Conservation (phyloP, 2,888 invertebrate genomes). For the Amphipoea lucens region DNA sequence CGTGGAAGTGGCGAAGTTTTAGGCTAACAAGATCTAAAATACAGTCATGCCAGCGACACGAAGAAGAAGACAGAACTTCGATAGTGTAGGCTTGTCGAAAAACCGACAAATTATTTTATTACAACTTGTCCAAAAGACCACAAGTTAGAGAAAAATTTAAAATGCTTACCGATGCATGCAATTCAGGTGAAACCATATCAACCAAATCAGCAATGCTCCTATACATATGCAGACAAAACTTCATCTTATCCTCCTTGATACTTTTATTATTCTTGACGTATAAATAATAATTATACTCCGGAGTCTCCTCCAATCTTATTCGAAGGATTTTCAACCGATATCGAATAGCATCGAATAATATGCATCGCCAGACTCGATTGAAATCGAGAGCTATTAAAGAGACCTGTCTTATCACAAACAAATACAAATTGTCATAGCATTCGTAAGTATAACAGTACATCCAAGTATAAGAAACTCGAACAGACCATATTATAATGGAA, state of each 20-base stretch:
- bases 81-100: background rate
- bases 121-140: background rate
- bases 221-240: constrained; percentile 78
- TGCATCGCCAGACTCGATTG: constrained; percentile 83
- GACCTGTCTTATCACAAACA: constrained; percentile 75
- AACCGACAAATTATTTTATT: background rate
- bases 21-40: no score
- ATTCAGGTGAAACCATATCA: constrained; percentile 80
- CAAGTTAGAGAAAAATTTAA: background rate
- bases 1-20: no score
- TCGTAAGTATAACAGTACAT: constrained; percentile 72
- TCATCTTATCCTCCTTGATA: constrained; percentile 78
- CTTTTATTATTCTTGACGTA: constrained; percentile 79
- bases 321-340: constrained; percentile 79
- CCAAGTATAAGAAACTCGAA: constrained; percentile 74
- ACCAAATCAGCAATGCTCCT: constrained; percentile 79
- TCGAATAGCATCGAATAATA: constrained; percentile 79
- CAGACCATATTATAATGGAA: constrained; percentile 72
- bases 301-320: constrained; percentile 77
- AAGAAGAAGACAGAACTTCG: background rate
- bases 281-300: constrained; percentile 77
- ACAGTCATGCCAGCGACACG: no score
- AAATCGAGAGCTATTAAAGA: constrained; percentile 81
- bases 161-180: constrained; percentile 81
- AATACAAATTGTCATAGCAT: constrained; percentile 69